Conservation (phyloP, 2,888 invertebrate genomes). For the Latrodectus elegans region DNA sequence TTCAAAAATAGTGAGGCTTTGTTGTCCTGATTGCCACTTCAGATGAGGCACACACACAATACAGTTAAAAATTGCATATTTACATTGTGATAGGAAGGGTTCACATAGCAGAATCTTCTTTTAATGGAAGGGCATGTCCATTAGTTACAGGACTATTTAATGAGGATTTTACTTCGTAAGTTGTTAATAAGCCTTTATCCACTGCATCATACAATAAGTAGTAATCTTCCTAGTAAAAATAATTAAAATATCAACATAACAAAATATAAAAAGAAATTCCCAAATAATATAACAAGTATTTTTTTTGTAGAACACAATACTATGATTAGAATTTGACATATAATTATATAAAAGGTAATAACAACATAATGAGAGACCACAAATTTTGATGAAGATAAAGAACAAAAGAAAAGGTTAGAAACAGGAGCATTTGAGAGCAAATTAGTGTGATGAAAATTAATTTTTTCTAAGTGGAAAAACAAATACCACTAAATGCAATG, state of each 20-base stretch:
- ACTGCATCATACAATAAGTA: constrained; percentile 82
- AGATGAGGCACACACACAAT: constrained; percentile 57
- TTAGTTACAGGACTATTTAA: constrained; percentile 60
- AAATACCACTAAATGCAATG: too few relatives aligned
- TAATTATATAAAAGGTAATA: too few relatives aligned
- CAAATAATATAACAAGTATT: too few relatives aligned
- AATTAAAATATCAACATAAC: background rate
- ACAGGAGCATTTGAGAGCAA: too few relatives aligned
- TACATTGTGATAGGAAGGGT: constrained; percentile 20
- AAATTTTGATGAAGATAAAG: too few relatives aligned
- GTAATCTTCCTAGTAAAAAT: constrained; percentile 80
- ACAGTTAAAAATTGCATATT: constrained; percentile 44
- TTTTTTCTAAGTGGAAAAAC: too few relatives aligned
- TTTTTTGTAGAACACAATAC: too few relatives aligned
- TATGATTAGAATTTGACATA: too few relatives aligned
- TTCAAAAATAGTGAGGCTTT: constrained; percentile 65
- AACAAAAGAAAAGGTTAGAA: too few relatives aligned
- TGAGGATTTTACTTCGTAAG: constrained; percentile 32
- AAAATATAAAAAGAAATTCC: too few relatives aligned
- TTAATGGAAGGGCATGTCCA: constrained; percentile 66
- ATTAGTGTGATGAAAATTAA: too few relatives aligned
- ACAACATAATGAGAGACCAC: too few relatives aligned
- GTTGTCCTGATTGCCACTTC: constrained; percentile 66
- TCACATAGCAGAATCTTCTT: constrained; percentile 59
- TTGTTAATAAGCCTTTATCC: constrained; percentile 75